Base-by-base conservation (phyloP, 2,888 invertebrate species). In the Dasypogon diadema region DNA sequence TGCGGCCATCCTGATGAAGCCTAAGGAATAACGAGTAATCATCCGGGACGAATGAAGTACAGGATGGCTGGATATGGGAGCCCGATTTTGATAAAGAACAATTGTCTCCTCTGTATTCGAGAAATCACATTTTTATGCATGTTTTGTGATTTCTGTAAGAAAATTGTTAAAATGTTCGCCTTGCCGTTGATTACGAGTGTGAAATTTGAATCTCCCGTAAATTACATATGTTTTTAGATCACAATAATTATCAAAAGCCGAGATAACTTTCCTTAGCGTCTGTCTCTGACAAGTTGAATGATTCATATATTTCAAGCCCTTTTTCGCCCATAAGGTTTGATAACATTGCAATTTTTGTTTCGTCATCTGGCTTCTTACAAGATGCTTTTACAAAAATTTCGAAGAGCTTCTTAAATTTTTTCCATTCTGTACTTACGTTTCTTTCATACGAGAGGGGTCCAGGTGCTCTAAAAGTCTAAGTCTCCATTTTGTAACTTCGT, bases 91-190 rank as follows among this genome's bases (percentile, higher is more conserved):
- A n/a, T n/a, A n/a, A n/a, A n/a, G n/a, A n/a, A 55, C 58, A 3
- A 68, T 14, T 16, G n/a, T 24, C 22, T 70, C 56, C 16, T 46
- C 21, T 21, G 22, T 46, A 56, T 24, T 16, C n/a, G 30, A 14
- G 34, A 75, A 75, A 21, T 74, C 30, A 24, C 74, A 74, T 65
- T 74, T 74, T 65, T 60, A 58, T 10, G 74, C 76, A 30, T 76
- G 51, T 14, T 48, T 76, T 8, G 68, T 55, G 16, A 76, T 74
- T 16, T 74, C 74, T 8, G 68, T 76, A 2, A 73, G 26, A 24
- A 76, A 76, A 16, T 34, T 68, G 2, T 76, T 70, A 21, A 76
- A 76, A 2, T 46, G 54, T 54, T 76, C 76, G 12, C 54, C 51
- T 1, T 42, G 10, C 26, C 75, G 68, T 26, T 76, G 76, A 6